These are phyloP conservation scores for Thyatira batis DNA, from an alignment of 2,888 invertebrate species.

Conservation along the genomic window DNA sequence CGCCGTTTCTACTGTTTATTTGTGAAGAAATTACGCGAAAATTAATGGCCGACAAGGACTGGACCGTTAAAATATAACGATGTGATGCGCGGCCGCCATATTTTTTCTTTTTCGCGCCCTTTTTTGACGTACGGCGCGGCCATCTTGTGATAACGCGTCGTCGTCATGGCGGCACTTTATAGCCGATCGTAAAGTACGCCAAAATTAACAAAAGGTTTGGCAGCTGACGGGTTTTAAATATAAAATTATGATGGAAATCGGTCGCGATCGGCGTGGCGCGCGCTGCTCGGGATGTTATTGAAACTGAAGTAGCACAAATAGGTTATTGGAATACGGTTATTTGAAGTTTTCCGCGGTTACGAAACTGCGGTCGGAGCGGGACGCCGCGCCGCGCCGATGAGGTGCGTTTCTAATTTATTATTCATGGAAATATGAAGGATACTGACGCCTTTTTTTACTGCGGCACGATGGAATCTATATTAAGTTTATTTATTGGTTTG, in stretches of 20 bases:
- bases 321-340: slow-evolving; percentile 14
- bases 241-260: slow-evolving; percentile 64
- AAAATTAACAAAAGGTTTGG: slow-evolving; percentile 76
- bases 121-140: slow-evolving; percentile 51
- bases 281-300: slow-evolving; percentile 23
- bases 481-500: background rate
- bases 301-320: slow-evolving; percentile 27
- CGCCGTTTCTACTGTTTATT: slow-evolving; percentile 4
- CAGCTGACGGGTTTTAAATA: slow-evolving; percentile 72
- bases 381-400: background rate
- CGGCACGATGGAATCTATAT: background rate
- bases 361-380: slow-evolving; percentile 1
- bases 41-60: slow-evolving; percentile 46
- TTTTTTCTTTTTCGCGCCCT: slow-evolving; percentile 54
- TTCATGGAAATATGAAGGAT: slow-evolving; percentile 18
- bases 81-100: slow-evolving; percentile 30
- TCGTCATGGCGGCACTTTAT: slow-evolving; percentile 67
- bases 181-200: slow-evolving; percentile 65
- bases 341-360: slow-evolving; percentile 13
- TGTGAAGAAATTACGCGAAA: slow-evolving; percentile 27
- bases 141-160: slow-evolving; percentile 58
- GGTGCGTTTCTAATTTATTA: slow-evolving; percentile 5
- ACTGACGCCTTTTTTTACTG: slow-evolving; percentile 7
- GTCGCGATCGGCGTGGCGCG: slow-evolving; percentile 21
- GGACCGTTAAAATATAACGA: slow-evolving; percentile 53